A percentile compares a stretch with the other conserved stretches of the same genome.
phyloP scores from a whole-genome alignment of 2,113 vertebrate genomes.

The Nothocercus julius region DNA sequence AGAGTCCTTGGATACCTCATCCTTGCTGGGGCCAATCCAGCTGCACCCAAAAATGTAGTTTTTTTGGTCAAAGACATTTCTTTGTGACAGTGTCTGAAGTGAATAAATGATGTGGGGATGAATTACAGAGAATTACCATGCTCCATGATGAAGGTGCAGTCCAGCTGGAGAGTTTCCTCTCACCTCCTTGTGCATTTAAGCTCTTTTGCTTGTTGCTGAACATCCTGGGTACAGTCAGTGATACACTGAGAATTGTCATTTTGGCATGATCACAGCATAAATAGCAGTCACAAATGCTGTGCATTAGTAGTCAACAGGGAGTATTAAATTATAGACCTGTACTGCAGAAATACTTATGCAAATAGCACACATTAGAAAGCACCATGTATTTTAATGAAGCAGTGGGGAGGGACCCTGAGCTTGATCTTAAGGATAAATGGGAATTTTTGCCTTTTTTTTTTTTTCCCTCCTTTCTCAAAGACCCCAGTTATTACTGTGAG shows the following conservation, averaged over 20 bases:
- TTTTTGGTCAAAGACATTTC: neutral
- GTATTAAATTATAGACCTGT: neutral
- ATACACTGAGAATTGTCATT: neutral
- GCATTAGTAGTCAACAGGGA: neutral
- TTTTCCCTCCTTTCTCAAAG: neutral
- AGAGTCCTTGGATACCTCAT: neutral
- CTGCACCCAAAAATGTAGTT: rapidly evolving
- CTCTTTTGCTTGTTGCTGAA: neutral
- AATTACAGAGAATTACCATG: neutral
- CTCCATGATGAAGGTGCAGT: neutral
- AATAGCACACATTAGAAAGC: neutral
- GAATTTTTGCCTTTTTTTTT: neutral
- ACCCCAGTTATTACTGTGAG: neutral
- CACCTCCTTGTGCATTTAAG: neutral
- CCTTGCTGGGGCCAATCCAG: neutral
- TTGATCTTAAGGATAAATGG: neutral
- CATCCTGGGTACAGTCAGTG: neutral
- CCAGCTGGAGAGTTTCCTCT: neutral
- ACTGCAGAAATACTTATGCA: neutral
- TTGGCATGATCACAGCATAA: neutral
- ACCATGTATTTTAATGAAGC: neutral
- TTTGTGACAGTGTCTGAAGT: neutral
- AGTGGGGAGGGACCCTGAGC: neutral
- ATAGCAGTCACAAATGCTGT: neutral
- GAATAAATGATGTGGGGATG: neutral